Conservation (phyloP, 2,797 vertebrate genomes). For the Nannoperca australis region DNA sequence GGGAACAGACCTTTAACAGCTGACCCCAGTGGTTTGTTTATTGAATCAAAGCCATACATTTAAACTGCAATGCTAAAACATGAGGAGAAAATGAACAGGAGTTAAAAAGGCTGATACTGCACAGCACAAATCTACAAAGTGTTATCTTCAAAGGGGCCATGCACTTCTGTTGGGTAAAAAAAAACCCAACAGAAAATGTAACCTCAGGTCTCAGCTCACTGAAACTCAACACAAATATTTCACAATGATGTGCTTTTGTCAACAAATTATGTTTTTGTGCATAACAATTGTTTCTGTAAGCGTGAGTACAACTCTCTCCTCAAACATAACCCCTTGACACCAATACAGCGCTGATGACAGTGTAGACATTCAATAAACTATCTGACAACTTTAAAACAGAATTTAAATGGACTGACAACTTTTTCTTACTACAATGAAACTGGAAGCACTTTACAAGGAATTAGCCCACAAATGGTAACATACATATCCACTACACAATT, state of each 20-base stretch:
- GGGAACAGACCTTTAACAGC: constrained; percentile 2
- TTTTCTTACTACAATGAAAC: constrained; percentile 19
- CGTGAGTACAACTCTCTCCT: constrained; percentile 2
- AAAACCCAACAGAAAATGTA: background rate
- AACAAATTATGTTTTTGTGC: background rate
- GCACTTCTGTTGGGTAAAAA: background rate
- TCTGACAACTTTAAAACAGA: constrained; percentile 12
- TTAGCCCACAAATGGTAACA: constrained; percentile 21
- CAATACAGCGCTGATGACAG: background rate
- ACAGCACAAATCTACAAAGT: constrained; percentile 20
- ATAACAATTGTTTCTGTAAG: background rate
- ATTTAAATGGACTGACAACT: background rate
- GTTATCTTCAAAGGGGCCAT: background rate
- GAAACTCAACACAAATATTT: too few relatives aligned
- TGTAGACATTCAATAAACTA: constrained; percentile 2
- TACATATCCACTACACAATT: background rate
- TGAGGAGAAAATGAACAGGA: background rate
- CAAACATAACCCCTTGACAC: background rate
- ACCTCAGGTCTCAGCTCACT: background rate
- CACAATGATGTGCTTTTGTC: background rate
- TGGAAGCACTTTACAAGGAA: constrained; percentile 33
- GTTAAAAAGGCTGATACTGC: background rate
- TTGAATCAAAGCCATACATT: background rate
- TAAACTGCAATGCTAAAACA: constrained; percentile 16
- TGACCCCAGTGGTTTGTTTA: background rate